Evolutionary conservation across 2,888 invertebrate genomes (phyloP), one percentile per base, ranked within the genome.

Genomic region (Oconnorella tubifera): DNA sequence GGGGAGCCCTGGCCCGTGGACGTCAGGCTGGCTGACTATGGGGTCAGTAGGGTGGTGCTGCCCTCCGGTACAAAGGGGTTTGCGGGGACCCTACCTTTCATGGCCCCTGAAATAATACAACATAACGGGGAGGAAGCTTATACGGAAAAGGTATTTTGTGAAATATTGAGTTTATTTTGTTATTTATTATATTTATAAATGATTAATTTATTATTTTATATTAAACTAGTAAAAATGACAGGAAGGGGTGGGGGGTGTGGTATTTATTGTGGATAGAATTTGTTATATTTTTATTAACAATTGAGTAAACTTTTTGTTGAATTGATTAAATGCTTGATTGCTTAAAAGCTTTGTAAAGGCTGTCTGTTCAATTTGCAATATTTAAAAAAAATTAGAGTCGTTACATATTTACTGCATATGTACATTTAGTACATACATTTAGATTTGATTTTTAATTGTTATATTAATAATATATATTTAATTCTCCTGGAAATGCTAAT

Each of bases 41-140:
- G 92, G 59, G 51, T 85, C 90, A 79, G 80, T 69, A 70, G 92
- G 90, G 1, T 86, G 25, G 76, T 78, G 28, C 69, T 93, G 6
- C 92, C 94, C 0, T 91, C 91, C 0, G 93, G 94, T 0, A 74
- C 76, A n/a, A 76, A 79, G 28, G 98, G 99, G 0, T 98, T 97
- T 83, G 98, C 97, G 0, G 98, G 99, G 1, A 99, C 99, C 0
- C 78, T 79, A 14, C 98, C 98, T 0, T 99, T 97, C 81, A 99
- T 99, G 92, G 99, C 98, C 1, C 99, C 98, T 0, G 98, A 99
- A 85, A 98, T 99, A 71, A 92, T 98, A 85, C 87, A 93, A 57
- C 96, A 94, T 82, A 98, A 97, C 80, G 99, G 99, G 0, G 98
- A 98, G 80, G 96, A 97, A 80, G 96, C 97, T 75, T 99, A 99